Percentiles rank a stretch among this genome's conserved stretches.
These are phyloP conservation scores for Drosophila obscura DNA, from an alignment of 1,140 invertebrate species.

Conservation along the genomic window DNA sequence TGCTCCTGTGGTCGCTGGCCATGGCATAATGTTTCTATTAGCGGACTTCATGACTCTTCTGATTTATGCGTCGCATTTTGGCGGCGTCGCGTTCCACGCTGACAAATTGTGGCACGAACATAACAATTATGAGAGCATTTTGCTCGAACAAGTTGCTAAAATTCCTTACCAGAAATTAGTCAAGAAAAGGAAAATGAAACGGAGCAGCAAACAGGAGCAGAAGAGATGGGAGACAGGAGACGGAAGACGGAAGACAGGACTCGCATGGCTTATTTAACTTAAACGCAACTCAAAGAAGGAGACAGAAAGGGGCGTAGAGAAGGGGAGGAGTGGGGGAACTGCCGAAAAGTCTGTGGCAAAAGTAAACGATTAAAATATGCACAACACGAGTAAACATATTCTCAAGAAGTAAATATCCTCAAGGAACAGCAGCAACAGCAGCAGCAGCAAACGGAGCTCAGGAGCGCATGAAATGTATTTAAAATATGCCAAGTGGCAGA, in stretches of 20 bases:
- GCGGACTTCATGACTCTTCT: constrained; percentile 23
- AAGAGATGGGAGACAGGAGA: no score
- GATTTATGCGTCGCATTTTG: constrained; percentile 44
- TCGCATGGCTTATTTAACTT: constrained; percentile 78
- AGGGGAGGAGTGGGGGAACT: constrained; percentile 13
- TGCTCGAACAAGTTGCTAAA: constrained; percentile 27
- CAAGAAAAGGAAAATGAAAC: not conserved
- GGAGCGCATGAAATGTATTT: constrained; percentile 83
- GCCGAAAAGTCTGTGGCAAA: constrained; percentile 68
- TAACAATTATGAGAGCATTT: constrained; percentile 24
- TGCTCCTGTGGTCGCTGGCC: constrained; percentile 46
- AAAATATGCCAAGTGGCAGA: constrained; percentile 83
- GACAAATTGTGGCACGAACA: constrained; percentile 44
- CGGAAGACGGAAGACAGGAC: constrained; percentile 18
- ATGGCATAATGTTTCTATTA: constrained; percentile 55
- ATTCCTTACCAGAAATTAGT: constrained; percentile 47
- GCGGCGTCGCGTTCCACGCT: constrained; percentile 2
- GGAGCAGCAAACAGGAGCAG: not conserved
- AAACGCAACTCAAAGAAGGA: constrained; percentile 74
- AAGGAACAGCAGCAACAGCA: constrained; percentile 49
- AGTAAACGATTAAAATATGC: constrained; percentile 84
- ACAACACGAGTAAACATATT: constrained; percentile 84
- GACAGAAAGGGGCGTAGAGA: not conserved
- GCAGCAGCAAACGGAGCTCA: constrained; percentile 64
- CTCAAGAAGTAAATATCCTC: constrained; percentile 83